Conservation (phyloP, 1,140 invertebrate species). For the Drosophila varians region DNA sequence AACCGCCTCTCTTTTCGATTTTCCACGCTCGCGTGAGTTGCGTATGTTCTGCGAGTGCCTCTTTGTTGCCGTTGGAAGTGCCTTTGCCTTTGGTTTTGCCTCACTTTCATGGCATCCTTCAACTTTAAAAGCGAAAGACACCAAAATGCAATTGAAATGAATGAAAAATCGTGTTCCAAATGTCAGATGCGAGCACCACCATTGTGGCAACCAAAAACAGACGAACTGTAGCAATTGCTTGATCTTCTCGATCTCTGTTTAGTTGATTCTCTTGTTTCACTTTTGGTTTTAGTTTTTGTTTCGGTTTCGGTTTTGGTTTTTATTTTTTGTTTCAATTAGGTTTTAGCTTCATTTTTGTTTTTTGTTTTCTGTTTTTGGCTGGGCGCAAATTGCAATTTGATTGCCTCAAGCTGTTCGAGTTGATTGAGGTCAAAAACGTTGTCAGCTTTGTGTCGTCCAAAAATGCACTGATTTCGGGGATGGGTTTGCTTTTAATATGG, state of each 20-base stretch:
- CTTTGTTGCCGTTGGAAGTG: neutral
- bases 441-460: slow-evolving; percentile 59
- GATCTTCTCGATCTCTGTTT: slow-evolving; percentile 48
- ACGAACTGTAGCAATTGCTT: slow-evolving; percentile 69
- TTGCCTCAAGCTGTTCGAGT: slow-evolving; percentile 50
- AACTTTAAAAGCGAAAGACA: slow-evolving; percentile 65
- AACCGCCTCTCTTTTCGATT: slow-evolving; percentile 75
- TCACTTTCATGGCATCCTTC: slow-evolving; percentile 75
- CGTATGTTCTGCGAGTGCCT: slow-evolving; percentile 41
- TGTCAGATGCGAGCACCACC: slow-evolving; percentile 62
- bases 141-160: slow-evolving; percentile 57
- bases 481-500: slow-evolving; percentile 16
- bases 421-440: slow-evolving; percentile 74
- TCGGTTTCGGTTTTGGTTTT: slow-evolving; percentile 38
- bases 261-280: slow-evolving; percentile 49
- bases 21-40: slow-evolving; percentile 61
- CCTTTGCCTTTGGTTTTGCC: slow-evolving; percentile 18
- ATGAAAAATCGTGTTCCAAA: slow-evolving; percentile 73
- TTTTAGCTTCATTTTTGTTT: slow-evolving; percentile 19
- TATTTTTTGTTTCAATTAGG: slow-evolving; percentile 33
- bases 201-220: slow-evolving; percentile 41
- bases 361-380: slow-evolving; percentile 33
- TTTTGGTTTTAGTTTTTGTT: slow-evolving; percentile 40
- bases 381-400: slow-evolving; percentile 74
- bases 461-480: slow-evolving; percentile 44